Percentiles rank a stretch among this genome's conserved stretches.
Conservation (phyloP, 2,888 invertebrate genomes). For the Allacma fusca region DNA sequence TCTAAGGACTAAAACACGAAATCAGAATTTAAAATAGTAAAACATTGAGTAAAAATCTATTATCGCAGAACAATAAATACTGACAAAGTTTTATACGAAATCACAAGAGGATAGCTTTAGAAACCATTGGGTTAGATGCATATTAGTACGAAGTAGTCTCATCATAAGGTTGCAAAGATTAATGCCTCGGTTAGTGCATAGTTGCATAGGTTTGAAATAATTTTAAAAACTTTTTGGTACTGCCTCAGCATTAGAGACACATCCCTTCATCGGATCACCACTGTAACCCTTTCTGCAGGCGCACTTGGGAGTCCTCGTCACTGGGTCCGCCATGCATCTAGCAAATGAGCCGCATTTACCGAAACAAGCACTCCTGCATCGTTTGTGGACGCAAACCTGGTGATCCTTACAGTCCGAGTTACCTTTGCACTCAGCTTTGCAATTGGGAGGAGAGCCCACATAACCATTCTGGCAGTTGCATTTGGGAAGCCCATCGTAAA, state of each 20-base stretch:
- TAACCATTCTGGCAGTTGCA: conserved; percentile 54
- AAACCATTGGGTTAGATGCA: too few species aligned
- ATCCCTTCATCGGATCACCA: conserved; percentile 51
- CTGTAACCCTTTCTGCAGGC: conserved; percentile 52
- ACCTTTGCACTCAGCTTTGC: conserved; percentile 61
- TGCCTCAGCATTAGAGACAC: conserved; percentile 1
- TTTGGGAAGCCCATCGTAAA: conserved; percentile 46
- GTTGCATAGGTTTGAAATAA: too few species aligned
- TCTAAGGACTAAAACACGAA: too few species aligned
- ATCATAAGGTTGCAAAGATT: too few species aligned
- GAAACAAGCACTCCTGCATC: conserved; percentile 62
- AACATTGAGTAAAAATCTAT: too few species aligned
- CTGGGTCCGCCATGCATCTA: conserved; percentile 46
- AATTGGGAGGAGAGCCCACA: conserved; percentile 56
- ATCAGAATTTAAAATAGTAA: too few species aligned
- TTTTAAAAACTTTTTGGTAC: too few species aligned
- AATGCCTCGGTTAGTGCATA: too few species aligned
- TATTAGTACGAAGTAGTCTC: too few species aligned
- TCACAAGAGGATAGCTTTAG: too few species aligned
- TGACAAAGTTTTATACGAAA: too few species aligned
- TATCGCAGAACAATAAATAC: too few species aligned
- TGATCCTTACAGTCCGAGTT: conserved; percentile 62
- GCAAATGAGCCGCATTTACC: conserved; percentile 58
- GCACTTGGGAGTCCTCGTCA: conserved; percentile 47
- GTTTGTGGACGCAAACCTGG: conserved; percentile 62